Base-by-base conservation (phyloP, 2,888 invertebrate genomes). In the Mythimna lalbum region DNA sequence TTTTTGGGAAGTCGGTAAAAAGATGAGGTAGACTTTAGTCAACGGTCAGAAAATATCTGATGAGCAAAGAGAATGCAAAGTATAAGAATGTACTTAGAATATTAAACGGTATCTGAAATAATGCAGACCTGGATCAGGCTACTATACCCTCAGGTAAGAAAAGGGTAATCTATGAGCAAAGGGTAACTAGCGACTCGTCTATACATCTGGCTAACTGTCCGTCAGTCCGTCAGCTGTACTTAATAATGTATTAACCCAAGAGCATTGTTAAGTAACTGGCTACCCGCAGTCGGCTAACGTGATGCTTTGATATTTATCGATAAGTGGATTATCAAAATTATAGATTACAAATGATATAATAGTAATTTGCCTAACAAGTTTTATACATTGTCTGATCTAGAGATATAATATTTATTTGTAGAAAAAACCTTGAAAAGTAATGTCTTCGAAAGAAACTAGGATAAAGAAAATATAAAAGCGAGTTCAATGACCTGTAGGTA, bases 181-280 rank as follows among this genome's bases (percentile, higher is more conserved):
- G 43, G 50, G 23, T 23, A 67, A 53, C 31, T 55, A 56, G 21
- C 1, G 6, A 27, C 43, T 12, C 52, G 53, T 49, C 12, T 14
- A 60, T 14, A 53, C 39, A 59, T 39, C 33, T 53, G 36, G 14
- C 6, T 39, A 60, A 52, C 62, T 52, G 68, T 52, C 80, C 59
- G 68, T 76, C 52, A 61, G 50, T 59, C 62, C 52, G 67, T 67
- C 75, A 60, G 63, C 60, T 75, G 63, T 49, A 61, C 36, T 80
- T 59, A 80, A 80, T 80, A 63, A 77, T 77, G 47, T 68, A 76
- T 62, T 80, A 76, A 43, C 53, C 50, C 62, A 79, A 74, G 80
- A 66, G 62, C 62, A 66, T 74, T 79, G 64, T 66, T 60, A 59
- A 67, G 66, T 74, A 66, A 21, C 47, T 27, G 49, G 53, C 17